phyloP scores from a whole-genome alignment of 2,888 invertebrate species.

The Encarsia formosa region DNA sequence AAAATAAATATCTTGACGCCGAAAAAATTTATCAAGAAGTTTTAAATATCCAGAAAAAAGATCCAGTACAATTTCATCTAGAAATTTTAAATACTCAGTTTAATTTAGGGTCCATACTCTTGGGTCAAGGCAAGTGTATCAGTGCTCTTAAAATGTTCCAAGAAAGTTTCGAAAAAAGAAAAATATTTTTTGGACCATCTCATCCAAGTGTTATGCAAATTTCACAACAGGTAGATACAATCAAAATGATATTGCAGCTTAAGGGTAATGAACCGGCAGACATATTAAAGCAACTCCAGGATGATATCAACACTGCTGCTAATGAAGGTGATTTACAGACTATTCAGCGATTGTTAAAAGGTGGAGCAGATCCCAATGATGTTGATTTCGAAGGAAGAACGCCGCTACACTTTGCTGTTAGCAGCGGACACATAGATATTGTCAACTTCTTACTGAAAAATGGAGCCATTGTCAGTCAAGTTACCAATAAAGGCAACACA shows the following conservation, averaged over 20 bases:
- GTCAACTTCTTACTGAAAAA: slow-evolving; percentile 23
- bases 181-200: background rate
- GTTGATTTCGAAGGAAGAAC: slow-evolving; percentile 17
- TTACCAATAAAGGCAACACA: slow-evolving; percentile 29
- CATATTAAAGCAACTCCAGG: slow-evolving; percentile 3
- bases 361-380: background rate
- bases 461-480: slow-evolving; percentile 24
- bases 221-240: background rate
- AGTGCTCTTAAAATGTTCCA: slow-evolving; percentile 2
- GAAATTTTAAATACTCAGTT: slow-evolving; percentile 1
- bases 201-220: background rate
- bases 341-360: background rate
- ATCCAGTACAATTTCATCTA: background rate
- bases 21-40: slow-evolving; percentile 10
- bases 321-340: slow-evolving; percentile 2
- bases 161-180: background rate
- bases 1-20: background rate
- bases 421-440: slow-evolving; percentile 18
- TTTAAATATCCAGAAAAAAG: slow-evolving; percentile 1
- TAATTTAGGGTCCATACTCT: background rate
- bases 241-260: background rate
- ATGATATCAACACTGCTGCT: slow-evolving; percentile 6
- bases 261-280: background rate
- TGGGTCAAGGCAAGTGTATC: background rate
- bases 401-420: slow-evolving; percentile 29